These are phyloP conservation scores for Gerris lacustris DNA, from an alignment of 2,888 invertebrate species.

Conservation along the genomic window DNA sequence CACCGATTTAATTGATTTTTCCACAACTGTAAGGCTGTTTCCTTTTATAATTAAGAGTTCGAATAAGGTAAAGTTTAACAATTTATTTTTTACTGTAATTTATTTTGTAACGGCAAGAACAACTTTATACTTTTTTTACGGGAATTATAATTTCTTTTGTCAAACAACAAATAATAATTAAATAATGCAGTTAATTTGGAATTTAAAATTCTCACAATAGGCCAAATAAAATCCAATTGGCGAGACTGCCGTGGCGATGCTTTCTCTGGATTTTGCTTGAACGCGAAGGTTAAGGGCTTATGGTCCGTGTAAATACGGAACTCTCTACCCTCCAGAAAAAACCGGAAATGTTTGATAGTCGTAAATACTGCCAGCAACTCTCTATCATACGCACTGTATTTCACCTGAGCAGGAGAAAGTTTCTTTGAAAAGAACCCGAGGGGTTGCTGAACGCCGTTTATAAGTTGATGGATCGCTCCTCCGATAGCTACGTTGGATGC, in stretches of 20 bases:
- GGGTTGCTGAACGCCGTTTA: conserved; percentile 22
- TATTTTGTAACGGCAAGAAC: no score
- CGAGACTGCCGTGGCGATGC: conserved; percentile 34
- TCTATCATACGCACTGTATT: conserved; percentile 31
- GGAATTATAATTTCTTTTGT: no score
- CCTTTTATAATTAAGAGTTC: no score
- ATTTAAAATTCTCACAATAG: no score
- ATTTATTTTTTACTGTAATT: no score
- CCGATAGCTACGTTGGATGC: conserved; percentile 17
- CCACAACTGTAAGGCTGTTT: no score
- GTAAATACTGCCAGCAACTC: conserved; percentile 36
- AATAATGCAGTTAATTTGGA: no score
- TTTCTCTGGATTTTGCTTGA: conserved; percentile 28
- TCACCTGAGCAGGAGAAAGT: conserved; percentile 31
- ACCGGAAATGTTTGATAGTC: conserved; percentile 19
- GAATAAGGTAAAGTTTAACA: no score
- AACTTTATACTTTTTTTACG: no score
- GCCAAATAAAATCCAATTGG: conserved; percentile 31
- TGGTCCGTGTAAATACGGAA: conserved; percentile 17
- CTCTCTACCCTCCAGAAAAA: conserved; percentile 14
- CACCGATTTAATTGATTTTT: no score
- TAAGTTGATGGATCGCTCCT: conserved; percentile 14
- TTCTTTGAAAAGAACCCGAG: conserved; percentile 28
- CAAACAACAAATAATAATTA: no score
- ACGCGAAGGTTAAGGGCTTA: conserved; percentile 16